Evolutionary conservation across 2,797 vertebrate genomes (phyloP).

Genomic region (Chaetophractus vellerosus): DNA sequence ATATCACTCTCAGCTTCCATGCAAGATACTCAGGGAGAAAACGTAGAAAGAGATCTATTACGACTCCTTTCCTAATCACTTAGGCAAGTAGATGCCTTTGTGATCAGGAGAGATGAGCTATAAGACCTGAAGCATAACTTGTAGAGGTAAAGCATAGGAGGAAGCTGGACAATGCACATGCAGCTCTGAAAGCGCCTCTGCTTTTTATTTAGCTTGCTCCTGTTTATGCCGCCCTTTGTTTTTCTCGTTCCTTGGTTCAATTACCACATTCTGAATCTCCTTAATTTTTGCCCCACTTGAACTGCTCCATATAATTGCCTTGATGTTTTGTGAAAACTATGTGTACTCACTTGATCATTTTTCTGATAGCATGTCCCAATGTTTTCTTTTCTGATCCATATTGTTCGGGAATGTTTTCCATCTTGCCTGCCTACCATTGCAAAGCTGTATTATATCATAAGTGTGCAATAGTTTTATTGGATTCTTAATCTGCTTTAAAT

Average conservation of each 20-base stretch:
- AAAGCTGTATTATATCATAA: not conserved
- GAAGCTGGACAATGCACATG: accelerated
- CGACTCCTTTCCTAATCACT: not conserved
- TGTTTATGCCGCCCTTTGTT: not conserved
- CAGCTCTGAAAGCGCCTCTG: not conserved
- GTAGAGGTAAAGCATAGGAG: not conserved
- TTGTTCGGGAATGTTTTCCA: not conserved
- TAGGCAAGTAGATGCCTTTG: not conserved
- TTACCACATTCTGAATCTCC: not conserved
- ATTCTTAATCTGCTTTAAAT: not conserved
- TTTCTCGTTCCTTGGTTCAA: not conserved
- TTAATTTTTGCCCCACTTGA: not conserved
- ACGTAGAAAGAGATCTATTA: not conserved
- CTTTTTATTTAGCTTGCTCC: not conserved
- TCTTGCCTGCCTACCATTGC: not conserved
- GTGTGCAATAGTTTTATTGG: not conserved
- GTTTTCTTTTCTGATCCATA: not conserved
- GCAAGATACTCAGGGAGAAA: accelerated
- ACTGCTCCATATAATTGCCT: not conserved
- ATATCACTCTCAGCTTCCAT: not conserved
- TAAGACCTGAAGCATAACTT: not conserved
- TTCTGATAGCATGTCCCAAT: not conserved
- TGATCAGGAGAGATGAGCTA: not conserved
- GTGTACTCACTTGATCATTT: not conserved
- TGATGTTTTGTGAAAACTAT: not conserved